Base-by-base conservation (phyloP, 2,113 vertebrate genomes). In the Hassar affinis region DNA sequence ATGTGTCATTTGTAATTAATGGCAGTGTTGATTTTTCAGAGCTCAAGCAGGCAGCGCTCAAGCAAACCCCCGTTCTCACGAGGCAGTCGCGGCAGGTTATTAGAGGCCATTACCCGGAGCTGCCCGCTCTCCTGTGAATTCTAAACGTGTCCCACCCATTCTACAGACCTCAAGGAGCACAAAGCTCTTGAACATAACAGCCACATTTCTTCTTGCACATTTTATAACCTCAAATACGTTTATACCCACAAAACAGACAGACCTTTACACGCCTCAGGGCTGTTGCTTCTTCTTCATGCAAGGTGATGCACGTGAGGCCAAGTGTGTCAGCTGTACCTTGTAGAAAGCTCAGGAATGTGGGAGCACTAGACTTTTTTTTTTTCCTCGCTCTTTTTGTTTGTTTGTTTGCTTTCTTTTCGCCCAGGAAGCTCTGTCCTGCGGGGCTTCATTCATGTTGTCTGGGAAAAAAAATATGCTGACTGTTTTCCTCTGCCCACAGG, bases 381-480 rank as follows among this genome's bases (percentile, higher is more conserved):
- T 85, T 89, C 68, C 38, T 52, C n/a, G n/a, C n/a, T 30, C 52
- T 49, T 27, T 72, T 15, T 78, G 20, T 7, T 72, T 25, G 20
- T 69, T 22, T 15, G 42, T 15, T 51, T 15, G 45, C 18, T 77
- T 91, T 93, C 91, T 94, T 93, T 94, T 93, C 85, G 88, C 91
- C 91, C 92, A 94, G 93, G 94, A 95, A 94, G 88, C 91, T 79
- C 87, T 57, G 85, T 88, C 88, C 81, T 80, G 82, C 80, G 84
- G 91, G 89, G 91, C 91, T 91, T 92, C 92, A 92, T 92, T 94
- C 91, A 92, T 90, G 91, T 84, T 91, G 91, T 84, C 89, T 91
- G 88, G 15, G 11, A 35, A 45, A 71, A 11, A 77, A 78, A 57
- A 57, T 7, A 91, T 54, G 92, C 92, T 94, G 93, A 94, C 93